These are phyloP conservation scores for Amphipyra tragopoginis DNA, from an alignment of 2,888 invertebrate species.

Conservation along the genomic window DNA sequence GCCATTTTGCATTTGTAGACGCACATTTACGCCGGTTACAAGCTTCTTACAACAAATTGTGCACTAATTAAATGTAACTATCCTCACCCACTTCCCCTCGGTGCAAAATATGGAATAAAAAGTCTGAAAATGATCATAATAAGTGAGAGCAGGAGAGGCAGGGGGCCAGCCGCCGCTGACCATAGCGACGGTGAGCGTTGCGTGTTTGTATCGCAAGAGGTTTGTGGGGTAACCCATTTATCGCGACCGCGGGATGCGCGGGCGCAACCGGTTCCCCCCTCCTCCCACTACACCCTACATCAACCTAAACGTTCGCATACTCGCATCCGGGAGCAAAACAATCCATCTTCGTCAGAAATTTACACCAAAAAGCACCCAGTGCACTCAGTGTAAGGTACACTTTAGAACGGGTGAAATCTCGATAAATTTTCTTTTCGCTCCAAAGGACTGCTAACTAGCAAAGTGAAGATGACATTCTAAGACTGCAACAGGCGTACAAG, in stretches of 20 bases:
- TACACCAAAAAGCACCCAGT: constrained; percentile 56
- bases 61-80: constrained; percentile 25
- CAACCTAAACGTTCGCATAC: constrained; percentile 73
- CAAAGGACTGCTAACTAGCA: constrained; percentile 70
- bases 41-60: constrained; percentile 18
- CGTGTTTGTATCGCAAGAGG: constrained; percentile 85
- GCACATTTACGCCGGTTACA: constrained; percentile 5
- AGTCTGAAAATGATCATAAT: constrained; percentile 44
- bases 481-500: constrained; percentile 66
- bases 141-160: constrained; percentile 45
- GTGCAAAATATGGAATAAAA: constrained; percentile 35
- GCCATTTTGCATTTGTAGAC: constrained; percentile 11
- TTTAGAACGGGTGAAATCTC: constrained; percentile 50
- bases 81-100: constrained; percentile 37
- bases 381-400: constrained; percentile 58
- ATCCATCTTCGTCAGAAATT: constrained; percentile 56
- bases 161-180: constrained; percentile 15
- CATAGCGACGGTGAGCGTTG: constrained; percentile 53
- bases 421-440: constrained; percentile 67
- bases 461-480: constrained; percentile 76
- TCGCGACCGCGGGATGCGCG: constrained; percentile 75
- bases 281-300: constrained; percentile 58
- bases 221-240: constrained; percentile 89
- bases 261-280: constrained; percentile 77
- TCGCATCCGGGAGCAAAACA: constrained; percentile 81